A percentile compares a stretch with the other conserved stretches of the same genome.
Conservation (phyloP, 2,888 invertebrate species). For the Penaeus monodon region DNA sequence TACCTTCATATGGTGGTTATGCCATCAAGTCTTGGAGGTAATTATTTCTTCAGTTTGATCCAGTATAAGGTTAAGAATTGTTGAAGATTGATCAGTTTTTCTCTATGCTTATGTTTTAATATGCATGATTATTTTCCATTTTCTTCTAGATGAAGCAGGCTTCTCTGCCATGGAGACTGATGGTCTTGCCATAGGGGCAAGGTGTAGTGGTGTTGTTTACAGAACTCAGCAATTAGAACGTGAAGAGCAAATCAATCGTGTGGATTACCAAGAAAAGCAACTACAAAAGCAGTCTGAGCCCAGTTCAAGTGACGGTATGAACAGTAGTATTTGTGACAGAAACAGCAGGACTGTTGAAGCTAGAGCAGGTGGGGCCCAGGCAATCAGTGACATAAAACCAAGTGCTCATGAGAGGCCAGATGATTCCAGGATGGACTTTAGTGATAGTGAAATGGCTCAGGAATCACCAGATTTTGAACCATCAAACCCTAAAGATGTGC, state of each 20-base stretch:
- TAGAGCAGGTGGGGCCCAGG: no score
- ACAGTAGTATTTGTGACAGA: not conserved
- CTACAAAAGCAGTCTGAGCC: not conserved
- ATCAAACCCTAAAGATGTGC: conserved; percentile 11
- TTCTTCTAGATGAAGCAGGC: not conserved
- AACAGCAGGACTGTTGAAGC: no score
- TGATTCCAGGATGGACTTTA: conserved; percentile 24
- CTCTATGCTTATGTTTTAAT: not conserved
- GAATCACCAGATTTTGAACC: conserved; percentile 2
- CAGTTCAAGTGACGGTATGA: not conserved
- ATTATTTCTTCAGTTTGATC: not conserved
- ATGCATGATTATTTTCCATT: not conserved
- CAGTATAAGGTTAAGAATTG: not conserved
- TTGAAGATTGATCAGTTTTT: not conserved
- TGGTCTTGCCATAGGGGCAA: not conserved
- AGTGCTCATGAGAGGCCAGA: not conserved
- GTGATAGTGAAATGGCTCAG: conserved; percentile 24
- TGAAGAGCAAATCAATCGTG: conserved; percentile 10
- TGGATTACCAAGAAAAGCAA: not conserved
- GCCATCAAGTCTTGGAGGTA: conserved; percentile 5
- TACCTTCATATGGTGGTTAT: conserved; percentile 11
- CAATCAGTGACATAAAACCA: conserved; percentile 11
- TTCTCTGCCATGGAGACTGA: conserved; percentile 9
- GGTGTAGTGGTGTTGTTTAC: conserved; percentile 15
- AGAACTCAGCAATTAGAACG: conserved; percentile 1